Base-by-base conservation (phyloP, 2,888 invertebrate genomes). In the Nasonovia ribisnigri region DNA sequence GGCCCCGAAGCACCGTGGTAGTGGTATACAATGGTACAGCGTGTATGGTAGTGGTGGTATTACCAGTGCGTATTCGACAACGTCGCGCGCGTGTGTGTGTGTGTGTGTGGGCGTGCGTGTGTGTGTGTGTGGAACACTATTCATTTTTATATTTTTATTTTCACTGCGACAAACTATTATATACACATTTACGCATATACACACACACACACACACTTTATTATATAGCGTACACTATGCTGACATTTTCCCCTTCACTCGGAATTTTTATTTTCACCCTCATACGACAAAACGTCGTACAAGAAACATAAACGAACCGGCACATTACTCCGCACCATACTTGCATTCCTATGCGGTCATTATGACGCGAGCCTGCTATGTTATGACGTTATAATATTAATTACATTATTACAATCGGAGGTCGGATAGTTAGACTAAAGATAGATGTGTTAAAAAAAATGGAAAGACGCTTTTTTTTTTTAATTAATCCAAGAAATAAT, bases 1-100 rank as follows among this genome's bases (percentile, higher is more conserved):
- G 93, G 93, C 93, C 93, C 93, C 29, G 93, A 86, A 93, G 93
- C 93, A 54, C 77, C 88, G 29, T 77, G 60, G 48, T 87, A 42
- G 57, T 54, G 57, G 84, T 84, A 91, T 43, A 42, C 42, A 43
- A 89, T 77, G 77, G 77, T 77, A 77, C 36, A 36, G 36, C 6
- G 8, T 77, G 36, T 77, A 77, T 36, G 36, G 36, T 89, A 89
- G 51, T 42, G 42, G 42, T 43, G 26, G 84, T 84, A 29, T 86
- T 48, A 46, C 46, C 46, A n/a, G 29, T 51, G 51, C 36, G 88
- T 57, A 43, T 46, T 67, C 36, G 67, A 67, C 67, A 48, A 90
- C 77, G 36, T 77, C 2, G 36, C 16, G 29, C 4, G 4, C 16
- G 67, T 36, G 36, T 77, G 67, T n/a, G 36, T 77, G 36, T 5